A percentile compares a stretch with the other conserved stretches of the same genome.
Evolutionary conservation across 2,888 invertebrate species (phyloP).

Genomic region (Callyntrura sp.): DNA sequence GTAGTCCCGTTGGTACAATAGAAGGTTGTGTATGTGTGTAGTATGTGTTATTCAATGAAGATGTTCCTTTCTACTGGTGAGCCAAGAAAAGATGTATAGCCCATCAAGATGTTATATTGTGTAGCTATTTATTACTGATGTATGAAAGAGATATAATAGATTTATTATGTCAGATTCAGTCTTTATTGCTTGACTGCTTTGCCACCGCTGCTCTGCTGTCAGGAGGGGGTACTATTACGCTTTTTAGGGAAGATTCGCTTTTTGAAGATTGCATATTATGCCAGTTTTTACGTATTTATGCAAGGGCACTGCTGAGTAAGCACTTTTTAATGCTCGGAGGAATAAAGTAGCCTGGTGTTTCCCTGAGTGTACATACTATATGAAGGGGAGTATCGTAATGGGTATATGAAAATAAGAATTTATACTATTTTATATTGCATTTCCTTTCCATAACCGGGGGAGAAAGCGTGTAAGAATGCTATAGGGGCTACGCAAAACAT

Average conservation of each 20-base stretch:
- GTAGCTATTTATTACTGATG: conserved; percentile 33
- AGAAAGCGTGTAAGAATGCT: no score
- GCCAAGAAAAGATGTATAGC: background rate
- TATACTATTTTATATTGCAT: no score
- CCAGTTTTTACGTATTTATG: conserved; percentile 19
- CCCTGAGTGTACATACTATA: no score
- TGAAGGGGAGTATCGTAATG: no score
- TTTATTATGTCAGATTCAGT: background rate
- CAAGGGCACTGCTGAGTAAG: conserved; percentile 2
- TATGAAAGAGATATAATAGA: background rate
- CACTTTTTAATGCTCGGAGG: no score
- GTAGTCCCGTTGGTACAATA: no score
- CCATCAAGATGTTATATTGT: background rate
- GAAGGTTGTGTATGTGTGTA: no score
- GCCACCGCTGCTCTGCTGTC: background rate
- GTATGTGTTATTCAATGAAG: no score
- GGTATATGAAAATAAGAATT: no score
- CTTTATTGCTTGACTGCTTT: conserved; percentile 19
- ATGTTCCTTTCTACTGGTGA: background rate
- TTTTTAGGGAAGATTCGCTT: background rate
- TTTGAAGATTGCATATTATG: background rate
- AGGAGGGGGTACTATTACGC: background rate
- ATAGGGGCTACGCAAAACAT: no score
- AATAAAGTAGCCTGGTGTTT: no score
- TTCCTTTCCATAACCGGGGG: no score